These are phyloP conservation scores for Gymnocypris eckloni DNA, from an alignment of 2,797 vertebrate genomes.

Conservation along the genomic window DNA sequence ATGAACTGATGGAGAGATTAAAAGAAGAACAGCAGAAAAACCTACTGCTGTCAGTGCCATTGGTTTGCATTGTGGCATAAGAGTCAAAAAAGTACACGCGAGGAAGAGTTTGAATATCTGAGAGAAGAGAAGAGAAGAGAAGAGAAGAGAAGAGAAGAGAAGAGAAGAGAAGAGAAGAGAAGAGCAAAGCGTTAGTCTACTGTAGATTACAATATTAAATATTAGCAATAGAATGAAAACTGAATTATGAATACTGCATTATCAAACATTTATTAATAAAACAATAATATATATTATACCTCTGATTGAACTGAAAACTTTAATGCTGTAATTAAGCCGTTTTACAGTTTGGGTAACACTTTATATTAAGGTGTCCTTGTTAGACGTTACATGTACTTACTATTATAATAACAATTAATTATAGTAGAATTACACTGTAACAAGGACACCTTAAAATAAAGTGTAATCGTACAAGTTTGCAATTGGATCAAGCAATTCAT, in stretches of 20 bases:
- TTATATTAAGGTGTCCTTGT: too few relatives aligned
- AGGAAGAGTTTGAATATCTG: constrained; percentile 90
- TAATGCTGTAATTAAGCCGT: background rate
- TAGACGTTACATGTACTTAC: too few relatives aligned
- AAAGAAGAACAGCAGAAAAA: constrained; percentile 65
- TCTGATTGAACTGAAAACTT: background rate
- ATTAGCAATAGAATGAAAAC: constrained; percentile 18
- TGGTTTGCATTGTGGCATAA: constrained; percentile 84
- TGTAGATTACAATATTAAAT: constrained; percentile 14
- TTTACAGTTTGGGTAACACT: background rate
- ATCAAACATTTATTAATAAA: constrained; percentile 5
- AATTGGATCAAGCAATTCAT: background rate
- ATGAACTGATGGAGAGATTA: constrained; percentile 29
- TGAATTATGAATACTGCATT: background rate
- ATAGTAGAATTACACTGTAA: too few relatives aligned
- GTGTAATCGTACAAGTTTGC: background rate
- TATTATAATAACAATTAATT: too few relatives aligned
- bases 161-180: constrained; percentile 28
- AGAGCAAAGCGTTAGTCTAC: constrained; percentile 14
- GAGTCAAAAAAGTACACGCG: constrained; percentile 91
- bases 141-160: constrained; percentile 35
- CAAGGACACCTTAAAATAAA: too few relatives aligned
- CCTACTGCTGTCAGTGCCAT: constrained; percentile 88
- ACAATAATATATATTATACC: background rate
- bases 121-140: constrained; percentile 50